Evolutionary conservation across 2,797 vertebrate genomes (phyloP).

Genomic region (Pristis pectinata): DNA sequence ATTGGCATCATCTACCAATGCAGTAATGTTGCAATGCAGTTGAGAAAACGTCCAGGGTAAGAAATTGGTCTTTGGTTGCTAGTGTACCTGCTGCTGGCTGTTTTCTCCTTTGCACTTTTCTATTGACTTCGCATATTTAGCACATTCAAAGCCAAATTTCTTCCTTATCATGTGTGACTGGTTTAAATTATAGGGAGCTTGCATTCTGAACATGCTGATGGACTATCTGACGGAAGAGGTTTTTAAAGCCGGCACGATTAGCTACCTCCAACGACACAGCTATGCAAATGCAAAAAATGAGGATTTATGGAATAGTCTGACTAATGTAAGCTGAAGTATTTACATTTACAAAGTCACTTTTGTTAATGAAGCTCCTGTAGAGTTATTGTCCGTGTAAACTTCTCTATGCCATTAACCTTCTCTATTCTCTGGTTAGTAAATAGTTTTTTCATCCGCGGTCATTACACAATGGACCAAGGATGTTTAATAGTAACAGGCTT

Average conservation of each 20-base stretch:
- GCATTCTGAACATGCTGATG: conserved; percentile 82
- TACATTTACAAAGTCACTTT: background rate
- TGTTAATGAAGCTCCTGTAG: background rate
- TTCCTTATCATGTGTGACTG: background rate
- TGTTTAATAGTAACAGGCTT: background rate
- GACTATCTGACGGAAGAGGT: conserved; percentile 71
- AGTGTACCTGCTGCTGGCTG: no score
- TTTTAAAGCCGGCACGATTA: conserved; percentile 76
- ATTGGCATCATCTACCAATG: background rate
- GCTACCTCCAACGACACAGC: conserved; percentile 75
- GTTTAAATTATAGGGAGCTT: conserved; percentile 68
- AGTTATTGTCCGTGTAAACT: background rate
- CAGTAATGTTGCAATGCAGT: background rate
- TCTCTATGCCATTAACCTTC: background rate
- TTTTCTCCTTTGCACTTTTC: no score
- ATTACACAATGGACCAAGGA: background rate
- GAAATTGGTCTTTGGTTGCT: no score
- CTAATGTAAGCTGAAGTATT: conserved; percentile 60
- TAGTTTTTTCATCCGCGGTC: no score
- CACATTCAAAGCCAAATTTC: no score
- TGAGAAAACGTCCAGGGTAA: background rate
- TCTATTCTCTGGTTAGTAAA: background rate
- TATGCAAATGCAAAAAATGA: conserved; percentile 80
- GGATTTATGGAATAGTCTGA: conserved; percentile 81
- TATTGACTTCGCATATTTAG: no score